A percentile compares a stretch with the other conserved stretches of the same genome.
These are phyloP conservation scores for Salvator merianae DNA, from an alignment of 2,113 vertebrate genomes.

Conservation along the genomic window DNA sequence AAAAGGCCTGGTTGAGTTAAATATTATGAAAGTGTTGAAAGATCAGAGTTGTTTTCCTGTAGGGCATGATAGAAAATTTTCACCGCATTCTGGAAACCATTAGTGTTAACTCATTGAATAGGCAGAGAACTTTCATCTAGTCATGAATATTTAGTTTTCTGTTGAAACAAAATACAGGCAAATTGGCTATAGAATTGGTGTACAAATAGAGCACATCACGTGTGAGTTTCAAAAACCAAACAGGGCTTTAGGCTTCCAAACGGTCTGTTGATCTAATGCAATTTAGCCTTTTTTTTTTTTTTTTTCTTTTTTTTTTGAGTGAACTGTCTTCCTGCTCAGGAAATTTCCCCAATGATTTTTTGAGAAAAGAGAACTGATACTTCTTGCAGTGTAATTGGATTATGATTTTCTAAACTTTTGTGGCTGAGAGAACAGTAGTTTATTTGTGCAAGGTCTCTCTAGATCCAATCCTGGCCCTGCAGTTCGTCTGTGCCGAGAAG, in stretches of 20 bases:
- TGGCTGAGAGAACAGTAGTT: conserved; percentile 39
- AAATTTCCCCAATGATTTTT: conserved; percentile 53
- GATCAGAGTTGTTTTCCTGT: conserved; percentile 19
- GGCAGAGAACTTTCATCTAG: conserved; percentile 55
- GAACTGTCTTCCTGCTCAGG: conserved; percentile 56
- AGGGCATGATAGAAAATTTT: conserved; percentile 47
- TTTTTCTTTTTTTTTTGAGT: conserved; percentile 41
- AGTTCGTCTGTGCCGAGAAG: conserved; percentile 9
- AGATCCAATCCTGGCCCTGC: neutral
- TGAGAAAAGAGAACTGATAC: conserved; percentile 49
- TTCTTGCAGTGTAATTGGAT: conserved; percentile 61
- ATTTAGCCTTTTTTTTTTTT: neutral
- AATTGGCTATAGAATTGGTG: conserved; percentile 54
- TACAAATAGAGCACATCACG: conserved; percentile 63
- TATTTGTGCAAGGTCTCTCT: conserved; percentile 53
- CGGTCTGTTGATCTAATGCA: conserved; percentile 39
- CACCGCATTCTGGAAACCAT: conserved; percentile 54
- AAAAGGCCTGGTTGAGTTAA: conserved; percentile 1
- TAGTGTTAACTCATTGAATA: conserved; percentile 46
- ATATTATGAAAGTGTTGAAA: conserved; percentile 35
- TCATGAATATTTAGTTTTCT: conserved; percentile 54
- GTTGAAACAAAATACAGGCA: conserved; percentile 52
- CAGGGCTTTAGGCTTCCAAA: conserved; percentile 56
- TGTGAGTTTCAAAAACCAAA: conserved; percentile 59
- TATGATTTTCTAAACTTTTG: conserved; percentile 47